Evolutionary conservation across 2,888 invertebrate species (phyloP), one percentile per base, ranked within the genome.

Genomic region (Proisotoma minuta): DNA sequence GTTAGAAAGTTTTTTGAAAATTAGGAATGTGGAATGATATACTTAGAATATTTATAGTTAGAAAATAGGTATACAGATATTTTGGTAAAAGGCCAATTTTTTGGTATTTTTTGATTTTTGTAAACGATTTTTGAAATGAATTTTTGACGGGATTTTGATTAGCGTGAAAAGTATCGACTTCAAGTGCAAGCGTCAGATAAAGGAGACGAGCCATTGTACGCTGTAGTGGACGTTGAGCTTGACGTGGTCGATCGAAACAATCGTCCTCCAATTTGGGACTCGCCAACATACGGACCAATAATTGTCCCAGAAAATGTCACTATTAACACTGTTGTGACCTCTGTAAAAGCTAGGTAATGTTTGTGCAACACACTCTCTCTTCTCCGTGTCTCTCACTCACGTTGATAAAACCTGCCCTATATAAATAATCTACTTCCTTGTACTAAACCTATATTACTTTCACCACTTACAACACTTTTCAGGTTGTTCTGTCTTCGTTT

Each of bases 221-320:
- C 94, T 81, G 92, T 92, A 83, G 96, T 94, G 83, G 92, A 91
- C 83, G 94, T 96, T 83, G 90, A 91, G 82, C 90, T 97, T 86
- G 93, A 92, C 85, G 93, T 97, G 83, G 95, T 95, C 83, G 65
- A 68, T 62, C 73, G 91, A 85, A 95, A 91, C 88, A 94, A 91
- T 89, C 95, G 92, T 87, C 95, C 90, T 82, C 94, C 91, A 82
- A 87, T 91, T 82, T 95, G 92, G 94, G 93, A 91, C 85, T 86
- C 86, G 83, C 87, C 86, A 83, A 86, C 91, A 84, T 93, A 94
- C 86, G 92, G 94, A 85, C 93, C 93, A 84, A 91, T 91, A 85
- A 89, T 89, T 88, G 91, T 94, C 87, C 89, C 88, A 86, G 94
- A 95, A 89, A 94, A 94, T 89, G 91, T 93, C 87, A 92, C 92